Evolutionary conservation across 2,888 invertebrate genomes (phyloP), one percentile per base, ranked within the genome.

Genomic region (Maniola hyperantus): DNA sequence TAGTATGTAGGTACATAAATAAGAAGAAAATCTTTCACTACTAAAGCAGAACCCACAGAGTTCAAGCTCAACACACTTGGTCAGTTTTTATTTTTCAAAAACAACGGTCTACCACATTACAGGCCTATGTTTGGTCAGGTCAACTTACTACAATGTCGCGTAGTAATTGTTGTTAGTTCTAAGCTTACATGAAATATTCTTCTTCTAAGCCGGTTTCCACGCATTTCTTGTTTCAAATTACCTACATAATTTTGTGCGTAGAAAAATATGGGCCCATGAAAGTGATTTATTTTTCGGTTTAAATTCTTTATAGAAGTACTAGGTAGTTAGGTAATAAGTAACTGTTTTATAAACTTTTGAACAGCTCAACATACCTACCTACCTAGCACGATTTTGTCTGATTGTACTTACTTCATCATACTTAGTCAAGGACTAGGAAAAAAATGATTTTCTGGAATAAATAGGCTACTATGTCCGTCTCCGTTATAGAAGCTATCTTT

Each of bases 121-220:
- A 55, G 54, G 55, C 36, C 55, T 55, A 36, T 15, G 36, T 55
- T 55, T 55, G 36, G 33, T 55, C 8, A 55, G n/a, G 55, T 55
- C 18, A 42, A 57, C 57, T 57, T 42, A 39, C 20, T 42, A 39
- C 42, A 57, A 39, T 20, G 42, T 42, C 13, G 10, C 42, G 4
- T 36, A 20, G 7, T 42, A 57, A 20, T 39, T 26, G 20, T 42
- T 42, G 20, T 57, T 57, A 20, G 39, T 57, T 42, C 39, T 26
- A 57, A 42, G 57, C 39, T 20, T 20, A 42, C 57, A 57, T 26
- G 13, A 42, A 18, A 42, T 20, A 8, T 36, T 10, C 1, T 36
- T 10, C 1, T 39, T 39, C 0, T 20, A 42, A 8, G 20, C 13
- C 20, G 11, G 57, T 20, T 42, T 57, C 57, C 13, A 20, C 18